Percentiles rank a stretch among this genome's conserved stretches.
These are phyloP conservation scores for Cyanoderma ruficeps DNA, from an alignment of 2,113 vertebrate genomes.

Conservation along the genomic window DNA sequence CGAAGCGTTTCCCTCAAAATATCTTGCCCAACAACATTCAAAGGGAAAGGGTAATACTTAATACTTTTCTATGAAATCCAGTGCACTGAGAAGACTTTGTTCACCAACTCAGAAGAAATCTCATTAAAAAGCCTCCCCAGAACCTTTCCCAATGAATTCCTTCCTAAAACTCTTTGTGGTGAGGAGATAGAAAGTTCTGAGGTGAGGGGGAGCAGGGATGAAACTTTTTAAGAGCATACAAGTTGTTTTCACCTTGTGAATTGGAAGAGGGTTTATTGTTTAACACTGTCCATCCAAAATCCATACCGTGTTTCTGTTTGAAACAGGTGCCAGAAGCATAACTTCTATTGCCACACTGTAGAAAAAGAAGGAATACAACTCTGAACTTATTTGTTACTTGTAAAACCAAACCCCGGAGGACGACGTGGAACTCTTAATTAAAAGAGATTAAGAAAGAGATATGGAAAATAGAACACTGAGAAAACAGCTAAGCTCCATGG, in stretches of 20 bases:
- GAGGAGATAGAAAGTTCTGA: neutral
- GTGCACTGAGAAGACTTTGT: neutral
- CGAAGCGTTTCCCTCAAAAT: constrained; percentile 35
- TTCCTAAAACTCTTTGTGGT: neutral
- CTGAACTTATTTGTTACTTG: neutral
- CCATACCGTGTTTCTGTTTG: neutral
- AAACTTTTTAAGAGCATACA: neutral
- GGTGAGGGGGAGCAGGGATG: neutral
- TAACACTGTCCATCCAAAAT: neutral
- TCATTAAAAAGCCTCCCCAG: neutral
- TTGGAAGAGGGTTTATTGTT: neutral
- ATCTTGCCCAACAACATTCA: neutral
- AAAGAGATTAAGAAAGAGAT: neutral
- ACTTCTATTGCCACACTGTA: neutral
- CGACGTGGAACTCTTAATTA: neutral
- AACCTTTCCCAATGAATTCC: neutral
- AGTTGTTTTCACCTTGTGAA: neutral
- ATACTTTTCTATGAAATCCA: neutral
- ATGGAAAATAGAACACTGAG: neutral
- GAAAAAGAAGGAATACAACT: neutral
- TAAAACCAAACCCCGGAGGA: neutral
- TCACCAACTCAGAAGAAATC: neutral
- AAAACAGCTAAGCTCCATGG: neutral
- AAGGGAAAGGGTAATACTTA: constrained; percentile 1
- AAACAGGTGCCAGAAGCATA: neutral